phyloP scores from a whole-genome alignment of 37 sponge, comb jelly and placozoan genomes.

The Lycopodina hypogea region DNA sequence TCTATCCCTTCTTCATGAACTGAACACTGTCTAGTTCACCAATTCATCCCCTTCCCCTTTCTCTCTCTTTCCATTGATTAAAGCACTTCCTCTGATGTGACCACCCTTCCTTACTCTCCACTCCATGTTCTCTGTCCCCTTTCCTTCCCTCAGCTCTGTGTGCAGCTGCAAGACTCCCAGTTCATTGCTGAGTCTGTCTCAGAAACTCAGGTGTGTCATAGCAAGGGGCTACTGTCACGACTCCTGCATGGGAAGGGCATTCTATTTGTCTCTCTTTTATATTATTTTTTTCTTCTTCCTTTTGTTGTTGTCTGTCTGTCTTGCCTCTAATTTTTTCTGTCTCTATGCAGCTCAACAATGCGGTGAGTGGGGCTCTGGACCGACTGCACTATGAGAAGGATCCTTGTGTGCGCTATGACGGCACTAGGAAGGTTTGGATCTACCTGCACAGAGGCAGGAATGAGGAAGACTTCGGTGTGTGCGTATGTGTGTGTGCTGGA shows the following conservation, averaged over 20 bases:
- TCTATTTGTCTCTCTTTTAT: too few relatives aligned
- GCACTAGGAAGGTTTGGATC: conserved; percentile 85
- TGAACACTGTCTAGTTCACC: too few relatives aligned
- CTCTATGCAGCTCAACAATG: conserved; percentile 60
- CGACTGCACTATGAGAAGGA: conserved; percentile 96
- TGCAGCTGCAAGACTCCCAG: conserved; percentile 77
- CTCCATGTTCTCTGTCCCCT: neutral
- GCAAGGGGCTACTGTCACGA: too few relatives aligned
- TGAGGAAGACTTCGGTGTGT: conserved; percentile 80
- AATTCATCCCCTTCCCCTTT: too few relatives aligned
- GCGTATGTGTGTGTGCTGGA: conserved; percentile 1
- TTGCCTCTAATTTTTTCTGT: too few relatives aligned
- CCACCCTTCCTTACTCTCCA: neutral
- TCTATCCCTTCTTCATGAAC: too few relatives aligned
- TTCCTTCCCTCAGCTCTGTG: conserved; percentile 36
- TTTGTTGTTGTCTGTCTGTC: too few relatives aligned
- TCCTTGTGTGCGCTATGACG: conserved; percentile 89
- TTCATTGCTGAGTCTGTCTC: conserved; percentile 56
- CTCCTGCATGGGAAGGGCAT: too few relatives aligned
- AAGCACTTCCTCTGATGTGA: too few relatives aligned
- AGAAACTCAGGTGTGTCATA: conserved; percentile 59
- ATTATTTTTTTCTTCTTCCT: too few relatives aligned
- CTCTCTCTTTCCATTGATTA: neutral
- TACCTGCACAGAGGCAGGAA: conserved; percentile 84
- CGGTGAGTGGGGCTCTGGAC: conserved; percentile 94